Base-by-base conservation (phyloP, 2,797 vertebrate genomes). In the Capromys pilorides region DNA sequence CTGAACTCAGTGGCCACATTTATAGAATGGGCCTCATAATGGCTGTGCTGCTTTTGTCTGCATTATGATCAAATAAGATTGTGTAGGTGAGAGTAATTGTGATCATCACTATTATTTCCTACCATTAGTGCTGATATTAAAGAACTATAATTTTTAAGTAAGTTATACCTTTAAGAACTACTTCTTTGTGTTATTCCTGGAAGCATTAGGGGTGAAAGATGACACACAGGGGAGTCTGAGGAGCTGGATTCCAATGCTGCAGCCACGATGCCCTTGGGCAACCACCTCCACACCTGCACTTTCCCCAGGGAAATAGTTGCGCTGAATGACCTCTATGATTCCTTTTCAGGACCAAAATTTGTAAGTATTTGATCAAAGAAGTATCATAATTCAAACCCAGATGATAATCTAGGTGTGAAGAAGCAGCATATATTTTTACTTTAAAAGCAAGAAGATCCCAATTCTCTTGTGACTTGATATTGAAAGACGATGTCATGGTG, bases 371-470 rank as follows among this genome's bases (percentile, higher is more conserved):
- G 66, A 73, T 93, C 88, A 66, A 81, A 93, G 80, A 82, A 3
- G n/a, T 51, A 24, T 87, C 54, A 21, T 80, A 62, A 64, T 26
- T 16, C 69, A 92, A 92, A 91, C 61, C 33, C 66, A 92, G 86
- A 61, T 84, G 49, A n/a, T 83, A 82, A 95, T 6, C 57, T 54
- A 91, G 78, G 36, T 78, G 54, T 62, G 77, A 93, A 92, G 90
- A 49, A 91, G 19, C 18, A 19, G 19, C 18, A 19, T 19, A 21
- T 41, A 18, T 67, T 86, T 28, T 61, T 59, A 87, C 92, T 88
- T 81, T 86, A 88, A 33, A 86, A 93, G 36, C 67, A 81, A 91
- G 82, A 91, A 80, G 54, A 75, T 83, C 78, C 78, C 33, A 69
- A 24, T 45, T 89, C 36, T 77, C 83, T 83, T 86, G 3, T 73